Evolutionary conservation across 2,797 vertebrate species (phyloP), one percentile per base, ranked within the genome.

Genomic region (Pygocentrus nattereri): DNA sequence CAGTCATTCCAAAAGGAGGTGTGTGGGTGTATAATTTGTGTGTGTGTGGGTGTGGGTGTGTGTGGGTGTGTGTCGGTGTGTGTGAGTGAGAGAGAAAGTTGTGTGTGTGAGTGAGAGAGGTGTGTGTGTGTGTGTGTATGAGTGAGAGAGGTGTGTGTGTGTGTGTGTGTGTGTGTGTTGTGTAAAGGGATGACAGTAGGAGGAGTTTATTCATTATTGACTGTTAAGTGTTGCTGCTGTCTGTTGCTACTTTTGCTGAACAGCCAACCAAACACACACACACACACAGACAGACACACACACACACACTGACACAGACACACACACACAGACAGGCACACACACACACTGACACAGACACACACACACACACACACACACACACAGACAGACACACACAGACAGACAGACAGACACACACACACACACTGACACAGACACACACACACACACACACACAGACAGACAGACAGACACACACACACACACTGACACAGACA

Each of bases 1-100:
- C 85, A 78, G 85, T 79, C 87, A 89, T 92, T 90, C 91, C 88
- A 85, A 80, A 81, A 83, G 88, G 85, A 88, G 77, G 2, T 73
- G 72, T 76, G 62, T 69, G 23, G 78, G 21, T n/a, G n/a, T n/a
- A n/a, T n/a, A 75, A 68, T 73, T 44, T 65, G 67, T 56, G 67
- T 38, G 25, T 30, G 52, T 25, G 68, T 31, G n/a, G 65, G 76
- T 76, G 27, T 64, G 64, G 81, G 75, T 75, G 54, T 38, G 58
- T 58, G 49, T 41, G 41, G 2, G 49, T 25, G 52, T 27, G 38
- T 38, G 10, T 38, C 47, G 49, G 47, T 49, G 47, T 49, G 47
- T 49, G 47, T 49, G 47, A 49, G 13, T 49, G 11, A 49, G 49
- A n/a, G n/a, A n/a, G n/a, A n/a, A n/a, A n/a, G n/a, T n/a, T 25